Base-by-base conservation (phyloP, 2,797 vertebrate species). In the Propithecus deckenii region DNA sequence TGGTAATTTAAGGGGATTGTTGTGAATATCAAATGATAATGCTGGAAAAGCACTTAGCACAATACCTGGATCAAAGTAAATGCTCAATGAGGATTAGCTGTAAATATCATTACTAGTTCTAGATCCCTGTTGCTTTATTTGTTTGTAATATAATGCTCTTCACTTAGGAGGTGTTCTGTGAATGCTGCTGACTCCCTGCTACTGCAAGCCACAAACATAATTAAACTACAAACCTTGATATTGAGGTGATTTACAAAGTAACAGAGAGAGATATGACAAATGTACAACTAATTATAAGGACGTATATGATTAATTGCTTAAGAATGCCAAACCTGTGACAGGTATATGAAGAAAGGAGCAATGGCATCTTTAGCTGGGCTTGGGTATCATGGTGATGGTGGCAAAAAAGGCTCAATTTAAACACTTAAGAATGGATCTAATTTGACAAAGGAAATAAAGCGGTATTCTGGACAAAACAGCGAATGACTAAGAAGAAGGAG, bases 231-330 rank as follows among this genome's bases (percentile, higher is more conserved):
- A 90, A 69, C 20, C 57, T 74, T 81, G 52, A 63, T 52, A 7
- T 75, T 57, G 71, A 50, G 0, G 7, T 90, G 22, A 92, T 48
- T 90, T 92, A 32, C 18, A 86, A 2, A 81, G 32, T 84, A 43
- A 92, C 13, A 41, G n/a, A 89, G 41, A 38, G 38, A 72, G 5
- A 52, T 72, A 52, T 63, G 18, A 14, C 22, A 94, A 86, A 89
- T 71, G 32, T 55, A 76, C 9, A 52, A 48, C 25, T 89, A 69
- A 76, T 88, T 91, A 18, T 71, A 90, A 89, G 32, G 38, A 95
- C 94, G n/a, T 67, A 46, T 87, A 74, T 86, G 30, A 94, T 79
- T 96, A 78, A 92, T 94, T 92, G 22, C 15, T 61, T 83, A 17
- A 55, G 71, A 61, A 89, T 46, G 43, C 57, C 71, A 95, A 74